phyloP scores from a whole-genome alignment of 2,888 invertebrate species.

The Eupeodes luniger region DNA sequence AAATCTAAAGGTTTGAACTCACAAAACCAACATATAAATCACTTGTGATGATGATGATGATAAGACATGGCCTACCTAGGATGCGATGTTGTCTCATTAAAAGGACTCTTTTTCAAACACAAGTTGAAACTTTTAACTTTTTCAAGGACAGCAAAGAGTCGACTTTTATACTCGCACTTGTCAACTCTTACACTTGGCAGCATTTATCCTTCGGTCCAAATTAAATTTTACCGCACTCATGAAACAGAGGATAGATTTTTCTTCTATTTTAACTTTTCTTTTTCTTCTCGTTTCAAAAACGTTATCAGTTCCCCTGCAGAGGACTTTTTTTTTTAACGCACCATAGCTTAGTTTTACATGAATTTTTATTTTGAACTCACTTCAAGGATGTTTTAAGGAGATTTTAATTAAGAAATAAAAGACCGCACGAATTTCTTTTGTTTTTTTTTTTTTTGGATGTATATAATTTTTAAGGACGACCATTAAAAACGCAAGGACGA shows the following conservation, averaged over 20 bases:
- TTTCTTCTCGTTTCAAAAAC: neutral
- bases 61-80: slow-evolving; percentile 2
- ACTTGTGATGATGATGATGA: slow-evolving; percentile 1
- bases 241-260: slow-evolving; percentile 13
- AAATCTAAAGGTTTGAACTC: neutral
- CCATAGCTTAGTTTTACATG: neutral
- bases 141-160: slow-evolving; percentile 42
- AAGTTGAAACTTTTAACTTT: slow-evolving; percentile 26
- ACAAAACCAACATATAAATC: slow-evolving; percentile 19
- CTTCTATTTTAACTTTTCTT: too few species aligned
- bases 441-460: neutral
- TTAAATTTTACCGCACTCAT: slow-evolving; percentile 22
- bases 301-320: slow-evolving; percentile 13
- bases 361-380: neutral
- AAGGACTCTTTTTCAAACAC: slow-evolving; percentile 39
- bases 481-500: slow-evolving; percentile 59
- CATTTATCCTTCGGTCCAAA: slow-evolving; percentile 28
- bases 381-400: neutral
- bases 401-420: neutral
- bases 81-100: slow-evolving; percentile 36
- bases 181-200: slow-evolving; percentile 36
- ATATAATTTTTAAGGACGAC: slow-evolving; percentile 43
- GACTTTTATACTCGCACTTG: slow-evolving; percentile 42
- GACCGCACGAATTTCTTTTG: slow-evolving; percentile 9
- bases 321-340: neutral